Base-by-base conservation (phyloP, 2,113 vertebrate species). In the Hymenochirus boettgeri region DNA sequence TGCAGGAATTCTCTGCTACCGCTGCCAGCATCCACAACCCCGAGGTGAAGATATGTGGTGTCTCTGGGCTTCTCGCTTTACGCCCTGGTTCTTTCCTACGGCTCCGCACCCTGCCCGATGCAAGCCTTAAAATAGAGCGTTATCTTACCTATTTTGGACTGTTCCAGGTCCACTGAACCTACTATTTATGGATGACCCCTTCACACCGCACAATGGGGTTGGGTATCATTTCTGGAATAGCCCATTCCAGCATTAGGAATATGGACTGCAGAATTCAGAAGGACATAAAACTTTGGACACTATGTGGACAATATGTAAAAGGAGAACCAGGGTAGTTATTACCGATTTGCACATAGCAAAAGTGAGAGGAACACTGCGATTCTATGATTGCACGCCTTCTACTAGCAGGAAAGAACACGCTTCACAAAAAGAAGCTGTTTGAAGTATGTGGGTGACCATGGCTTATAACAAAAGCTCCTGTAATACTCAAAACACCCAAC, bases 111-210 rank as follows among this genome's bases (percentile, higher is more conserved):
- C 88, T 91, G 39, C 76, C 81, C 0, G 73, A 79, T n/a, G 89
- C 90, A 77, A 84, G 80, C 5, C 86, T 95, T 51, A 89, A 90
- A 73, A 75, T 74, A 1, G 81, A 83, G 37, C 87, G 83, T 51
- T 91, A 86, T 65, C 91, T 93, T 31, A 82, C 82, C 72, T 90
- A 93, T 81, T 94, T 95, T 46, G 92, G 92, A 70, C 92, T 94
- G 75, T 95, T 95, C 48, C 92, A 90, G 74, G 84, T 95, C 72
- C 91, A 92, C 80, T 95, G 88, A 90, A 6, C 10, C 9, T 46
- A 29, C 51, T 17, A 8, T 18, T 23, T 53, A 22, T 61, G 46
- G n/a, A 57, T 47, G 10, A 21, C 25, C 18, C 21, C 33, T 17
- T 33, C 33, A 0, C 10, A 19, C 35, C 26, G 17, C 25, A 0